A percentile compares a stretch with the other conserved stretches of the same genome.
Evolutionary conservation across 2,113 vertebrate species (phyloP).

Genomic region (Sitta europaea): DNA sequence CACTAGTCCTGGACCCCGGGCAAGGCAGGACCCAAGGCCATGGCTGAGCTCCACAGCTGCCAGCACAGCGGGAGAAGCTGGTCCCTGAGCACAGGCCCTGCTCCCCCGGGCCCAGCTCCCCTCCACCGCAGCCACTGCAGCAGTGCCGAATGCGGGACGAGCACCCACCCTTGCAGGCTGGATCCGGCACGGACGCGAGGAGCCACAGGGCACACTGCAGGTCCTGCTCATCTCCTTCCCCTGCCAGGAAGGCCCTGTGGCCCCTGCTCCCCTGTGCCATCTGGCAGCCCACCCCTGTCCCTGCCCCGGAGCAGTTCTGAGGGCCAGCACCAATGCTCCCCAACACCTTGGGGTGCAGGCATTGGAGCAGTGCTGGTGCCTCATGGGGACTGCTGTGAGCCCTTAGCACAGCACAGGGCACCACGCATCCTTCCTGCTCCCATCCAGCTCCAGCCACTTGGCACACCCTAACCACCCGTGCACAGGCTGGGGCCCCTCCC

Average conservation of each 20-base stretch:
- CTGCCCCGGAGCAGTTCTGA: neutral
- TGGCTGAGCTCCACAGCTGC: accelerated
- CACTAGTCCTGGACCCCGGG: accelerated
- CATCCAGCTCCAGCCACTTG: neutral
- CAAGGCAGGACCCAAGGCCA: neutral
- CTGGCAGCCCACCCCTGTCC: neutral
- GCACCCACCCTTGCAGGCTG: neutral
- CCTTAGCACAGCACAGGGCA: neutral
- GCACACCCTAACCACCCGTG: accelerated
- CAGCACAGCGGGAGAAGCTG: neutral
- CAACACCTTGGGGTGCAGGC: accelerated
- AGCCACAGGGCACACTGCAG: accelerated
- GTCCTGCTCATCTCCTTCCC: neutral
- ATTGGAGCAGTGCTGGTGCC: neutral
- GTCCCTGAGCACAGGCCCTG: neutral
- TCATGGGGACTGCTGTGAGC: accelerated
- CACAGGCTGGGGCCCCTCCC: neutral
- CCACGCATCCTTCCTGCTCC: neutral
- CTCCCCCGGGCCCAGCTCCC: neutral
- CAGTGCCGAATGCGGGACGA: accelerated
- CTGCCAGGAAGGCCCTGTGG: neutral
- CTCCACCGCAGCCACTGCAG: neutral
- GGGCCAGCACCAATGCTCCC: neutral
- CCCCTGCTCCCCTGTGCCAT: neutral
- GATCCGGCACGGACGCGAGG: accelerated